Evolutionary conservation across 2,888 invertebrate species (phyloP).

Genomic region (Synergus gifuensis): DNA sequence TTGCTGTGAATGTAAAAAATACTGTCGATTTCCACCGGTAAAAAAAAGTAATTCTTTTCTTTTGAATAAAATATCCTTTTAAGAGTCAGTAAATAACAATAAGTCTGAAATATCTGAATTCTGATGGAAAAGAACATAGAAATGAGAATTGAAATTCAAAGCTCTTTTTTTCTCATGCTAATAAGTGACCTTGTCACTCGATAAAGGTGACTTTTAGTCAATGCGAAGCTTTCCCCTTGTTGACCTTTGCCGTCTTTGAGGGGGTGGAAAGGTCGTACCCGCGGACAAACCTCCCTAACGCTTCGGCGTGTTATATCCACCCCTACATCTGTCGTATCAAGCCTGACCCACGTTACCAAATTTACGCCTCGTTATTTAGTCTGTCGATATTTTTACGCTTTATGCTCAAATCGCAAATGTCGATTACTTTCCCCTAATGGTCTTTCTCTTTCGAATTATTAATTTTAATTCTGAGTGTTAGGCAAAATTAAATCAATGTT

Average conservation of each 20-base stretch:
- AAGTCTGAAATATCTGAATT: neutral
- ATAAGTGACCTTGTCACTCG: constrained; percentile 4
- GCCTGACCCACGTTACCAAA: constrained; percentile 66
- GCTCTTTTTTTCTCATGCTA: neutral
- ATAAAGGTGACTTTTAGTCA: neutral
- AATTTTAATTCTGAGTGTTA: neutral
- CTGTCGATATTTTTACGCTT: constrained; percentile 63
- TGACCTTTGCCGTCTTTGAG: constrained; percentile 32
- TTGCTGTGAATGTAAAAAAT: neutral
- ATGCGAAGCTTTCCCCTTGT: neutral
- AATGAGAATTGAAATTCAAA: neutral
- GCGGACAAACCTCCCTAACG: constrained; percentile 12
- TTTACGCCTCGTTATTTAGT: constrained; percentile 66
- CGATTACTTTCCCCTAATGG: neutral
- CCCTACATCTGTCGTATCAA: constrained; percentile 67
- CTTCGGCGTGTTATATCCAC: constrained; percentile 45
- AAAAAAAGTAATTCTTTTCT: neutral
- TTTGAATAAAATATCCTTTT: constrained; percentile 3
- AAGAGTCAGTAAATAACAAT: neutral
- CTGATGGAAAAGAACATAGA: neutral
- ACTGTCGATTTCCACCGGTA: neutral
- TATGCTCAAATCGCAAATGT: constrained; percentile 23
- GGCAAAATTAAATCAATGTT: too few relatives aligned
- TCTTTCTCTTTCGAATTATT: constrained; percentile 1
- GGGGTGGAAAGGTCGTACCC: constrained; percentile 33